Conservation (phyloP, 2,113 vertebrate genomes). For the Abramis brama region DNA sequence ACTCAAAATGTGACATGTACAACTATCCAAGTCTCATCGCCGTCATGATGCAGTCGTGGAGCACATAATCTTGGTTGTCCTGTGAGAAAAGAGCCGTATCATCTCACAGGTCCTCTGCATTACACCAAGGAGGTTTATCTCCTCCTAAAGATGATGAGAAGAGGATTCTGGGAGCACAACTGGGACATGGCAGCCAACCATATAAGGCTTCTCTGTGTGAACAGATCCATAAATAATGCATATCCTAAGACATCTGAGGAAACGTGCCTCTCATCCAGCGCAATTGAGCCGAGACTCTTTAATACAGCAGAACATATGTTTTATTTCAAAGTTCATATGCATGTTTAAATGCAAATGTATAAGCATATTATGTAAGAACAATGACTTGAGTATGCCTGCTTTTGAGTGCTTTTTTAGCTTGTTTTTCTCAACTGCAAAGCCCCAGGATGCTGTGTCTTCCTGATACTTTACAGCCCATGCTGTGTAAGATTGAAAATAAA, state of each 20-base stretch:
- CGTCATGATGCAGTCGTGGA: not conserved
- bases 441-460: conserved; percentile 9
- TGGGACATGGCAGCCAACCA: conserved; percentile 37
- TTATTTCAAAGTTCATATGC: not conserved
- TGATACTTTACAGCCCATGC: conserved; percentile 3
- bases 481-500: conserved; percentile 3
- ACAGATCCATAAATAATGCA: conserved; percentile 60
- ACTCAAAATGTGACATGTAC: not conserved
- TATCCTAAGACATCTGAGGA: conserved; percentile 60
- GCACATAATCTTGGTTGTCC: not conserved
- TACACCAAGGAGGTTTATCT: conserved; percentile 31
- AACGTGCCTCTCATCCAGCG: conserved; percentile 53
- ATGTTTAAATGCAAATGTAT: not conserved
- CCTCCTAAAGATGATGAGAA: conserved; percentile 4
- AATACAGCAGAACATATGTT: conserved; percentile 35
- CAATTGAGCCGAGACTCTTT: conserved; percentile 50
- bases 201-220: conserved; percentile 43
- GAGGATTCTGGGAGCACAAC: conserved; percentile 38
- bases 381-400: not conserved
- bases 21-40: not conserved
- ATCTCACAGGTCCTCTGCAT: conserved; percentile 8
- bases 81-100: not conserved
- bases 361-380: not conserved
- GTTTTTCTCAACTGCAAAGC: not conserved
- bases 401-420: not conserved